Evolutionary conservation across 2,797 vertebrate genomes (phyloP), one percentile per base, ranked within the genome.

Genomic region (Molossus molossus): DNA sequence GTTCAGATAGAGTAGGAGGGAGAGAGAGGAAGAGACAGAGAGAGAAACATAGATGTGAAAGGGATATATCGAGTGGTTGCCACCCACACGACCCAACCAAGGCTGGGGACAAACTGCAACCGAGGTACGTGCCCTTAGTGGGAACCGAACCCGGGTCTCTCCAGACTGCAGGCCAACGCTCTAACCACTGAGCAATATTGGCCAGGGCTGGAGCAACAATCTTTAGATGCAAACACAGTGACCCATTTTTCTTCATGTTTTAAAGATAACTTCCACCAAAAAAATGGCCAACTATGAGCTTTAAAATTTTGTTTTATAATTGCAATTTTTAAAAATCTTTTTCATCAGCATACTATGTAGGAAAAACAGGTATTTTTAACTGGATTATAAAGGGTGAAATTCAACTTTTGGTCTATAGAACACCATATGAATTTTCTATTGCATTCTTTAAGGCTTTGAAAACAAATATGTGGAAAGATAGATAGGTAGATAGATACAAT

Each of bases 341-440:
- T 85, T 92, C 29, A 65, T 60, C 8, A 57, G 27, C 0, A 3
- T 37, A 92, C 55, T 62, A 37, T 37, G 4, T 64, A 60, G 9
- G n/a, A 53, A 96, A 96, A 85, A 7, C 18, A 84, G 15, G 18
- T 79, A 55, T 73, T 77, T 87, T 87, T 15, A 70, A 14, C 5
- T 75, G 9, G 37, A 80, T 33, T 53, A 17, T 94, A 53, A 91
- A 95, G 64, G 50, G 0, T 58, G 40, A 21, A 62, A 90, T 25
- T 95, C 12, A 67, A 10, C 1, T 40, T 80, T 40, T 57, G 33
- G 2, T 62, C 6, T 40, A 4, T 3, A 29, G 40, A 92, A 55
- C 0, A 29, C 60, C 6, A 14, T 55, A 12, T 48, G 21, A 69
- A 37, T 83, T 85, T 82, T 40, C 29, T 50, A 6, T 14, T 84